phyloP scores from a whole-genome alignment of 2,888 invertebrate genomes.

The Panopea generosa region DNA sequence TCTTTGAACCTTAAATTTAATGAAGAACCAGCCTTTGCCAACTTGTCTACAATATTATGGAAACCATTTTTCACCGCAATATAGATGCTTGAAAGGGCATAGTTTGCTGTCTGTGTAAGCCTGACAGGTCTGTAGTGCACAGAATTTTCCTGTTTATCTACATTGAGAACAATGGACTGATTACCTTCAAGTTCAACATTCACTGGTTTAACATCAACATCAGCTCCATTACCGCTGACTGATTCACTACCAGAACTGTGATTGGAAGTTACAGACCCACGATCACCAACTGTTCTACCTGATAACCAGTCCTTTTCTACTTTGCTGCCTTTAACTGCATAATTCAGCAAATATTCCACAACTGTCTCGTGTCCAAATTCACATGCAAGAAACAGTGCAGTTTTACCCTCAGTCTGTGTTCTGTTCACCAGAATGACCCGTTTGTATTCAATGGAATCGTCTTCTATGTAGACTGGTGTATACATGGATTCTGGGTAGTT shows the following conservation, averaged over 20 bases:
- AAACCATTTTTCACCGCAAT: conserved; percentile 73
- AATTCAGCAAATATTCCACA: conserved; percentile 68
- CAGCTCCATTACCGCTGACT: background rate
- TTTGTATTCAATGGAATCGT: conserved; percentile 87
- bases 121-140: conserved; percentile 18
- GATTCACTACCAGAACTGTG: conserved; percentile 5
- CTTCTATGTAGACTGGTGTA: conserved; percentile 88
- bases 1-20: conserved; percentile 90
- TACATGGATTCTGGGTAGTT: conserved; percentile 91
- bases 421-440: conserved; percentile 94
- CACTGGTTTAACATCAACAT: conserved; percentile 4
- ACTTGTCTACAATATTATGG: conserved; percentile 90
- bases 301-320: no score
- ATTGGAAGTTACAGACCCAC: conserved; percentile 5
- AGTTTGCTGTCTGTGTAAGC: background rate
- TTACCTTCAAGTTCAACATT: background rate
- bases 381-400: conserved; percentile 94
- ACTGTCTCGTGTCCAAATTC: conserved; percentile 84
- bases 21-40: conserved; percentile 93
- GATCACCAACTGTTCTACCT: background rate
- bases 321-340: conserved; percentile 40
- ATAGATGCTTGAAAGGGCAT: conserved; percentile 74
- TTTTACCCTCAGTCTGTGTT: conserved; percentile 90
- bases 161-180: background rate
- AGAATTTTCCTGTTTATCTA: background rate